Percentiles rank a stretch among this genome's conserved stretches.
Conservation (phyloP, 2,113 vertebrate species). For the Grallaria varia region DNA sequence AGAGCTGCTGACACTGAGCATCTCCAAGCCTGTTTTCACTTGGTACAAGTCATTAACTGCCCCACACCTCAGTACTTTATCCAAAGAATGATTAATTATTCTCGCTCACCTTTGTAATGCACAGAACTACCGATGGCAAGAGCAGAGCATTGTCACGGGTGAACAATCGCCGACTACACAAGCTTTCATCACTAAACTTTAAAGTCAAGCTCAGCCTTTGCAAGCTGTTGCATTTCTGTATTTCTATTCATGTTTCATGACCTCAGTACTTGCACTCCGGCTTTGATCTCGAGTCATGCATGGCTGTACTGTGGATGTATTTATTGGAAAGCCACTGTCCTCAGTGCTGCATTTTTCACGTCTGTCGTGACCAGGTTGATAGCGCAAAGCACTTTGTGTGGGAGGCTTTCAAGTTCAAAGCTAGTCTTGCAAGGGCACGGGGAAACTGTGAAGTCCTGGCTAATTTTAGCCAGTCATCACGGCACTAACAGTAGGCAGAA, state of each 20-base stretch:
- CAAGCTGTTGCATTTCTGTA: slow-evolving; percentile 56
- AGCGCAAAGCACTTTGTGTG: not conserved
- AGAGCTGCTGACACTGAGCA: not conserved
- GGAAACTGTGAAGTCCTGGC: slow-evolving; percentile 42
- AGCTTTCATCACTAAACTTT: slow-evolving; percentile 41
- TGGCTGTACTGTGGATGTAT: slow-evolving; percentile 23
- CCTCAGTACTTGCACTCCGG: slow-evolving; percentile 23
- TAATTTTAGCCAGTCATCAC: slow-evolving; percentile 14
- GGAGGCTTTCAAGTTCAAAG: slow-evolving; percentile 68
- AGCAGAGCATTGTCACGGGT: slow-evolving; percentile 1
- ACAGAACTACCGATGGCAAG: not conserved
- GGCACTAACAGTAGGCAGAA: not conserved
- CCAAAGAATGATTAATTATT: slow-evolving; percentile 26
- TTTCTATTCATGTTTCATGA: slow-evolving; percentile 53
- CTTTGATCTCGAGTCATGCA: slow-evolving; percentile 50
- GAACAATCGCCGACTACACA: slow-evolving; percentile 43
- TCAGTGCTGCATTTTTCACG: slow-evolving; percentile 12
- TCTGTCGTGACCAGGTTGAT: slow-evolving; percentile 35
- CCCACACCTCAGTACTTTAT: not conserved
- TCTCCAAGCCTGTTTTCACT: not conserved
- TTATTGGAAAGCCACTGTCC: slow-evolving; percentile 43
- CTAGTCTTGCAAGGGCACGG: slow-evolving; percentile 19
- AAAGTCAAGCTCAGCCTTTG: slow-evolving; percentile 53
- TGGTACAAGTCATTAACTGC: not conserved
- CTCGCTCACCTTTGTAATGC: not conserved